phyloP scores from a whole-genome alignment of 2,888 invertebrate genomes.

The Rhaphigaster nebulosa region DNA sequence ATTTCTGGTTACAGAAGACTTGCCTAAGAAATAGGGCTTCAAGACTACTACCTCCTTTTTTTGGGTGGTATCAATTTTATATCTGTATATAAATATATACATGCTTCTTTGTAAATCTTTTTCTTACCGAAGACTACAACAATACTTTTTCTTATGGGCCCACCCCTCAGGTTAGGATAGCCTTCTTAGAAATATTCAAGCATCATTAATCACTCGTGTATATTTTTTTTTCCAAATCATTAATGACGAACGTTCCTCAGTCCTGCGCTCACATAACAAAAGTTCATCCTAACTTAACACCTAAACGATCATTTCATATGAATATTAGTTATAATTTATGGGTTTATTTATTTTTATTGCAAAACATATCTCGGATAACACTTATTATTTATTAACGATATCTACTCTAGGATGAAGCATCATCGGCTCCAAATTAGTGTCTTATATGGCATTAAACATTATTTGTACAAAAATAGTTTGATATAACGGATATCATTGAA shows the following conservation, averaged over 20 bases:
- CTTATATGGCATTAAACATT: not conserved
- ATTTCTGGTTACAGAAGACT: too few relatives aligned
- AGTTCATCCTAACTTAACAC: constrained; percentile 13
- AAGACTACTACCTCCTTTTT: too few relatives aligned
- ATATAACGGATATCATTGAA: not conserved
- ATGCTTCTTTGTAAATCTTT: not conserved
- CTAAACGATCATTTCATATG: constrained; percentile 30
- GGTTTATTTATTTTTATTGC: constrained; percentile 19
- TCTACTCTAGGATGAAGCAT: not conserved
- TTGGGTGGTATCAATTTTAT: not conserved
- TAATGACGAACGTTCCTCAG: constrained; percentile 26
- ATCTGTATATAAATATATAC: not conserved
- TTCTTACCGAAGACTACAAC: not conserved
- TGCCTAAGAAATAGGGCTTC: too few relatives aligned
- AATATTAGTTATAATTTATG: constrained; percentile 44
- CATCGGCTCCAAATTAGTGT: not conserved
- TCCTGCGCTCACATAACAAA: constrained; percentile 36
- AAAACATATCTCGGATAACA: not conserved
- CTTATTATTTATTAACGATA: constrained; percentile 10
- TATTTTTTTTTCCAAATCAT: constrained; percentile 45
- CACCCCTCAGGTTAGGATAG: constrained; percentile 13
- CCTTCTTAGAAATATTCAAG: constrained; percentile 48
- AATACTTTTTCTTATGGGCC: not conserved
- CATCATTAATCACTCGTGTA: constrained; percentile 31
- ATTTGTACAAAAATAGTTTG: not conserved